These are phyloP conservation scores for Rhinoptilus africanus DNA, from an alignment of 2,113 vertebrate species.

Conservation along the genomic window DNA sequence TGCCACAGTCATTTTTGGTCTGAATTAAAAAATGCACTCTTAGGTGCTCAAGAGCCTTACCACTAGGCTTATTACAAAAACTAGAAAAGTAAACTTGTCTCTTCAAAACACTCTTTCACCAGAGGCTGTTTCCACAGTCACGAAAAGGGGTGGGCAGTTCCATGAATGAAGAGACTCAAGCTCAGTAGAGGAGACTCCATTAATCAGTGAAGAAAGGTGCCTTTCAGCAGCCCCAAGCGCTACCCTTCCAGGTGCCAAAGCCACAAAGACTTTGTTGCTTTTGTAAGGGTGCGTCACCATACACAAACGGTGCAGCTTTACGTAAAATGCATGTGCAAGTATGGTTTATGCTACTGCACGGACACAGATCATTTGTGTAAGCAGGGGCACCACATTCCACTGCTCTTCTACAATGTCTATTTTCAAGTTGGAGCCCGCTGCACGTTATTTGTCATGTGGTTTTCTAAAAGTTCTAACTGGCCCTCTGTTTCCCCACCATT, in stretches of 20 bases:
- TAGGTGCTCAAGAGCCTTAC: background rate
- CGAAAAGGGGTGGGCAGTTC: background rate
- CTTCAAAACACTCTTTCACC: slow-evolving; percentile 19
- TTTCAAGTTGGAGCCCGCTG: background rate
- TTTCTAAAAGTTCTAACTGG: background rate
- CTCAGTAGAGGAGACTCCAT: background rate
- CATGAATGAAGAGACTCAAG: background rate
- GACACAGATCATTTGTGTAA: background rate
- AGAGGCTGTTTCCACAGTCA: background rate
- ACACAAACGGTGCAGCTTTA: accelerated
- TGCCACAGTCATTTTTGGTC: background rate
- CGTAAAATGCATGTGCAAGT: background rate
- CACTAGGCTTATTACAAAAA: background rate
- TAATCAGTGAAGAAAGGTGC: background rate
- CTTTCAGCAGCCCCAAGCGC: background rate
- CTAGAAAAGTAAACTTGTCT: background rate
- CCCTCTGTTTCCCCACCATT: background rate
- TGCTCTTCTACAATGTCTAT: background rate
- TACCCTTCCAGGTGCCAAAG: background rate
- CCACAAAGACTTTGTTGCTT: background rate
- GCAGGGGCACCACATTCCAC: background rate
- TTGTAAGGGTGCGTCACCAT: background rate
- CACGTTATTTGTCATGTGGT: background rate
- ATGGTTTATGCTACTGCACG: background rate
- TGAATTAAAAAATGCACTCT: background rate